Evolutionary conservation across 2,113 vertebrate genomes (phyloP), one percentile per base, ranked within the genome.

Genomic region (Lutjanus erythropterus): DNA sequence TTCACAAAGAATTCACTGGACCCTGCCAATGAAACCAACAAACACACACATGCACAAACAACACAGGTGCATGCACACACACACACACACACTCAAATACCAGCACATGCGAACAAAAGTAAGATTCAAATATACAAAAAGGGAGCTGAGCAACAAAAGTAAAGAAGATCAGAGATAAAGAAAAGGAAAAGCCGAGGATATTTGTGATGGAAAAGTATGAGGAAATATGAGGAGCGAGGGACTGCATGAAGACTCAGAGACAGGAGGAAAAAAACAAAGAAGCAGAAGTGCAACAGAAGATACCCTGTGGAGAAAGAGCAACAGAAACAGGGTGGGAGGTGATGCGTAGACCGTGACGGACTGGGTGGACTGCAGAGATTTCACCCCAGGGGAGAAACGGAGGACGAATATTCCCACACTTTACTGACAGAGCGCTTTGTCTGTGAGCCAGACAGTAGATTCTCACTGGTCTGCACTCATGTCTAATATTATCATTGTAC

Each of bases 381-480:
- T 68, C 23, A 42, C 35, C 78, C 61, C 53, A 64, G 3, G 79
- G 87, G 88, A 84, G 83, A 78, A 50, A 31, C 21, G 0, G 39
- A 39, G 16, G 33, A 61, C 18, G 37, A 73, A 73, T 25, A 64
- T 90, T 92, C 89, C 86, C 86, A 91, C 87, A 87, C 60, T 83
- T n/a, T 42, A 8, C 59, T 64, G 15, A 71, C n/a, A 31, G 53
- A 27, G 49, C 0, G 8, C 49, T 66, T 79, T 78, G 33, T 78
- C 6, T 74, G 14, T 8, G 18, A 62, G 29, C 29, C 9, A 15
- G 55, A 53, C 52, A 33, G 60, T 5, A 25, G 31, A 50, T 3
- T 64, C 31, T 31, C 2, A 61, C 39, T 31, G 61, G 12, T 58
- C 33, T 19, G 66, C 23, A 37, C 16, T 67, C 23, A 60, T 21